Base-by-base conservation (phyloP, 2,797 vertebrate genomes). In the Sebastes trivittatus region DNA sequence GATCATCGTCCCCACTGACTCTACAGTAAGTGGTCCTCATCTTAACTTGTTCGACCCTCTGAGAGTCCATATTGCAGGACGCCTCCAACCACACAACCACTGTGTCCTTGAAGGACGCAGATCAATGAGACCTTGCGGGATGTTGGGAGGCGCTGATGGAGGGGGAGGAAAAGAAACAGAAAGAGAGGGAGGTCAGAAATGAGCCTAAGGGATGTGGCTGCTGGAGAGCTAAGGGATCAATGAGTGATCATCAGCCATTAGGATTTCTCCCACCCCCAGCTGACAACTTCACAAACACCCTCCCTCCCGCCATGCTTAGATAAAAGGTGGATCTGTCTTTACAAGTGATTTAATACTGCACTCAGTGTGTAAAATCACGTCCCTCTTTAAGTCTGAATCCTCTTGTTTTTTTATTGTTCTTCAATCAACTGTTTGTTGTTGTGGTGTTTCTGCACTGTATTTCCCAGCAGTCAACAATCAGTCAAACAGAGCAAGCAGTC, bases 51-150 rank as follows among this genome's bases (percentile, higher is more conserved):
- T 83, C 23, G 20, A 67, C 75, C 32, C 6, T 64, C 68, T 55
- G 42, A 67, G 27, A 80, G 87, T 73, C 81, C 69, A 68, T 29
- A 77, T n/a, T 14, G 34, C 63, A 62, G 60, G 42, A 72, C 9
- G 58, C 76, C 72, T 88, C 68, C 56, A 67, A 75, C 77, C 74
- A 54, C 79, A 74, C 11, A 23, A 78, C 78, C 80, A 60, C 55
- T 55, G 59, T 79, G 77, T 64, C 86, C 86, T 91, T 88, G 82
- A 87, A 85, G 61, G 74, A 84, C 3, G 14, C 30, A 29, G 55
- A 85, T 90, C 91, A 88, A 88, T 93, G 75, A 85, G 78, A 86
- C 60, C 78, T 81, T 81, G 83, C 11, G 23, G 82, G 66, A 86
- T 74, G 78, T 34, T 70, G 70, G 58, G 58, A 73, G 79, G 49